phyloP scores from a whole-genome alignment of 2,797 vertebrate genomes.

The Pterois miles region DNA sequence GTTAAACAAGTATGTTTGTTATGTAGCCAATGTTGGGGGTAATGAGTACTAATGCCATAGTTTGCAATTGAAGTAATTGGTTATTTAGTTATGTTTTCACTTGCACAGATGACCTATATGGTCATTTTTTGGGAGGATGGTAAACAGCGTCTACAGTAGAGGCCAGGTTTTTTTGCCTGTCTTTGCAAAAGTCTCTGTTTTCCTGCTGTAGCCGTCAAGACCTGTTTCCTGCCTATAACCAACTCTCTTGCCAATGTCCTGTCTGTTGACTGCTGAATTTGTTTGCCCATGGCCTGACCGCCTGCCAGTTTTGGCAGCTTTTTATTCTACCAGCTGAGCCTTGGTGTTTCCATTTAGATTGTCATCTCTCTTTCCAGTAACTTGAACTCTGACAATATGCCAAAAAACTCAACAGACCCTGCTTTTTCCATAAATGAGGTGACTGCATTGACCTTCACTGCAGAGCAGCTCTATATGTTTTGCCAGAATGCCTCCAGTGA shows the following conservation, averaged over 20 bases:
- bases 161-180: not conserved
- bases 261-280: conserved; percentile 6
- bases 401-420: conserved; percentile 10
- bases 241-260: not conserved
- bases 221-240: not conserved
- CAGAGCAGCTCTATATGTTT: not conserved
- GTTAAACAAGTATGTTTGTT: no score
- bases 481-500: not conserved
- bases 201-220: not conserved
- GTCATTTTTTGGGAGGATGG: no score
- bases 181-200: not conserved
- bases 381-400: not conserved
- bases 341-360: conserved; percentile 1
- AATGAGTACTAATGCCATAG: no score
- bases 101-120: no score
- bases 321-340: not conserved
- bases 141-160: not conserved
- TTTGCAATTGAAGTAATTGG: no score
- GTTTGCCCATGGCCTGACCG: not conserved
- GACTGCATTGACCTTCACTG: not conserved
- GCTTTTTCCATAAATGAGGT: conserved; percentile 11
- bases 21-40: no score
- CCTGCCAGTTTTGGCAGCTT: not conserved
- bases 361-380: conserved; percentile 4
- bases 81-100: no score